Evolutionary conservation across 2,888 invertebrate species (phyloP).

Genomic region (Tipula helvola): DNA sequence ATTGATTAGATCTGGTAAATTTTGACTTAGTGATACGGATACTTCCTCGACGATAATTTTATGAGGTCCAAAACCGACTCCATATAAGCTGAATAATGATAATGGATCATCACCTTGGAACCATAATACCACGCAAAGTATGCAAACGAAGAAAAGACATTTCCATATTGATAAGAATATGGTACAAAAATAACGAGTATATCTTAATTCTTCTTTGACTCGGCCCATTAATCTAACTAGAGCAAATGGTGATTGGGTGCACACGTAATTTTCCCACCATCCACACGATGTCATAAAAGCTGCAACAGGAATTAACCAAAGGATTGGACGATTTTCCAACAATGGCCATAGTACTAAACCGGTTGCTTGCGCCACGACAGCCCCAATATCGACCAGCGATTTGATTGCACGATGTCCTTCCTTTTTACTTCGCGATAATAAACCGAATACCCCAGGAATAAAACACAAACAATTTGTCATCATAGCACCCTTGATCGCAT

Average conservation of each 20-base stretch:
- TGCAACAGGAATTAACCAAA: conserved; percentile 79
- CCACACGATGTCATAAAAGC: conserved; percentile 78
- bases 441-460: conserved; percentile 58
- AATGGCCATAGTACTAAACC: conserved; percentile 90
- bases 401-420: conserved; percentile 67
- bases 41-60: conserved; percentile 63
- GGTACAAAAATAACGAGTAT: conserved; percentile 79
- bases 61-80: conserved; percentile 62
- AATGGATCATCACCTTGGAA: conserved; percentile 63
- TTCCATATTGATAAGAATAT: conserved; percentile 89
- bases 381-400: conserved; percentile 70
- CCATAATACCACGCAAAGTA: conserved; percentile 59
- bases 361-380: conserved; percentile 78
- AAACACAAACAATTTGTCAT: conserved; percentile 91
- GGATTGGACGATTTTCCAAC: conserved; percentile 56
- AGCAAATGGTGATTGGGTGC: conserved; percentile 67
- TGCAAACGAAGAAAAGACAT: conserved; percentile 62
- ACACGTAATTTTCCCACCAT: conserved; percentile 98
- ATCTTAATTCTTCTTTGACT: conserved; percentile 64
- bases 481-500: conserved; percentile 92
- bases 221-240: conserved; percentile 57
- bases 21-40: conserved; percentile 28
- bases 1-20: conserved; percentile 60
- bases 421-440: conserved; percentile 70
- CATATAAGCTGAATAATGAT: conserved; percentile 63